These are phyloP conservation scores for Lasioglossum zephyrum DNA, from an alignment of 2,888 invertebrate species.

Conservation along the genomic window DNA sequence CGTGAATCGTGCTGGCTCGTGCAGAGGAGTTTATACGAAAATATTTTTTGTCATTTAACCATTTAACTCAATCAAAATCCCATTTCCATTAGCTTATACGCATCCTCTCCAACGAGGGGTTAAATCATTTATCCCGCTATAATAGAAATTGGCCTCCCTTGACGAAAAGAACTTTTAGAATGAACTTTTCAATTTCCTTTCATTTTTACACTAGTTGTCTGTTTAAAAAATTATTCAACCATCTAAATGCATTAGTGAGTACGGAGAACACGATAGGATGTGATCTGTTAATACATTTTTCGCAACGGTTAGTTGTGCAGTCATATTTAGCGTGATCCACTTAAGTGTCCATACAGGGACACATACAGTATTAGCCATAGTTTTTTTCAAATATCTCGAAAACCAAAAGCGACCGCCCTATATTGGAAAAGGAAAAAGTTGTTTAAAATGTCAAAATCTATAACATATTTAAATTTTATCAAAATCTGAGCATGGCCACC, in stretches of 20 bases:
- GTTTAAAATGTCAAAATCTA: no score
- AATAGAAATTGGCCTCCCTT: neutral
- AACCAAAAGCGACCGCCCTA: no score
- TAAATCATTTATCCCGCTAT: neutral
- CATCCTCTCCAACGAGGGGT: neutral
- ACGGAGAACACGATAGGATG: neutral
- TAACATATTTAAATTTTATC: no score
- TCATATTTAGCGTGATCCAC: neutral
- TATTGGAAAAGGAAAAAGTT: no score
- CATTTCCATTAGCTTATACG: constrained; percentile 2
- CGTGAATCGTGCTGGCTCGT: neutral
- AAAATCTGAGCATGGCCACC: no score
- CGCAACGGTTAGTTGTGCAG: neutral
- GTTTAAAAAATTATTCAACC: neutral
- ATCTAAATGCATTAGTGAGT: neutral
- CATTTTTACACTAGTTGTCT: neutral
- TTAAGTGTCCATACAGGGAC: no score
- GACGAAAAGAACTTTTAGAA: neutral
- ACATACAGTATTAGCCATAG: no score
- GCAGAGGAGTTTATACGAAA: neutral
- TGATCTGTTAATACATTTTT: neutral
- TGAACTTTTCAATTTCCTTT: neutral
- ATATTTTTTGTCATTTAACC: neutral
- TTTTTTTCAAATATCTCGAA: no score
- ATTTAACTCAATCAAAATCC: neutral